These are phyloP conservation scores for Dasypolia templi DNA, from an alignment of 2,888 invertebrate species.

Conservation along the genomic window DNA sequence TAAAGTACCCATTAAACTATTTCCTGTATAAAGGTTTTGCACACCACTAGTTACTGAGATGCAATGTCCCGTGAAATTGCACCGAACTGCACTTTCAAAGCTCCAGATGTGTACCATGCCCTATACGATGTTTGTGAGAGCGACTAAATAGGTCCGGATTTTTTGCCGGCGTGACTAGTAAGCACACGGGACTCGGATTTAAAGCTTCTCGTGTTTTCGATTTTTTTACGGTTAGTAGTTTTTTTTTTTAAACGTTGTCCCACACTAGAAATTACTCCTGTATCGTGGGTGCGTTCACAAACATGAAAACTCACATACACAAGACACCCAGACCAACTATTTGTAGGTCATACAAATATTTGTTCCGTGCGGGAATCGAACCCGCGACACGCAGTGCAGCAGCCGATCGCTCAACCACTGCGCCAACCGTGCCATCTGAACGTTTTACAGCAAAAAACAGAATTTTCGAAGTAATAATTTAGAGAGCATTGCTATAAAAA, in stretches of 20 bases:
- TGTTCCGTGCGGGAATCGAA: too few species aligned
- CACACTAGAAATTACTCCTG: too few species aligned
- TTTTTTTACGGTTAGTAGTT: background rate
- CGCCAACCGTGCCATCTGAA: too few species aligned
- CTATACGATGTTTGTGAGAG: conserved; percentile 6
- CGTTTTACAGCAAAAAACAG: background rate
- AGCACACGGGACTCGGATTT: background rate
- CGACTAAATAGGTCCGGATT: background rate
- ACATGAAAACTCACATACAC: too few species aligned
- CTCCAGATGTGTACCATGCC: conserved; percentile 33
- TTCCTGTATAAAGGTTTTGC: conserved; percentile 32
- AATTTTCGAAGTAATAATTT: background rate
- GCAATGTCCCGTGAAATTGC: conserved; percentile 71
- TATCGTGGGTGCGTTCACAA: too few species aligned
- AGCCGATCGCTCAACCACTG: too few species aligned
- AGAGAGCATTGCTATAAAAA: background rate
- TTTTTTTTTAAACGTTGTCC: too few species aligned
- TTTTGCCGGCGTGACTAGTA: background rate
- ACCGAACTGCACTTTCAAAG: conserved; percentile 62
- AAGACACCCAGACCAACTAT: too few species aligned
- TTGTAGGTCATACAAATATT: too few species aligned
- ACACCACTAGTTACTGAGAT: conserved; percentile 61
- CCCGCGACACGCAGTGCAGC: too few species aligned
- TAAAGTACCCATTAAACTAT: conserved; percentile 19
- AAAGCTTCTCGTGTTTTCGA: background rate